Evolutionary conservation across 2,888 invertebrate genomes (phyloP).

Genomic region (Nomada goodeniana): DNA sequence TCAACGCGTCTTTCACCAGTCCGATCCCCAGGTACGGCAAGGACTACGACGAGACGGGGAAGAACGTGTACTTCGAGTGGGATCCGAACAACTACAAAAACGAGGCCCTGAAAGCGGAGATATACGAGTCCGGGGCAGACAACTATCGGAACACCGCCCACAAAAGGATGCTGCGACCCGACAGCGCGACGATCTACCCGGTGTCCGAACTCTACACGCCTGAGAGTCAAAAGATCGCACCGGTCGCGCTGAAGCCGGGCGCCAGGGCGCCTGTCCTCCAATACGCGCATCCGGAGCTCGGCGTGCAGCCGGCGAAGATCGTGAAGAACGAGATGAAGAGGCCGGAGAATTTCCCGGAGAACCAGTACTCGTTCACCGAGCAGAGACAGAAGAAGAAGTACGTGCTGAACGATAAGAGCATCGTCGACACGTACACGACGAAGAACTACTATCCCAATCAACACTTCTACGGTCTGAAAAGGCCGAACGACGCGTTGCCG

Average conservation of each 20-base stretch:
- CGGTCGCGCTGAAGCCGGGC: conserved; percentile 88
- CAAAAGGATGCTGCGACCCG: conserved; percentile 90
- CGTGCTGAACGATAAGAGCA: conserved; percentile 79
- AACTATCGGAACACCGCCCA: conserved; percentile 87
- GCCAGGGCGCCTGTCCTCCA: conserved; percentile 91
- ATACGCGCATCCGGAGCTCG: conserved; percentile 92
- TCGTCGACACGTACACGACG: conserved; percentile 78
- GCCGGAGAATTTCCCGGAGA: conserved; percentile 77
- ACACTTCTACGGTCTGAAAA: conserved; percentile 86
- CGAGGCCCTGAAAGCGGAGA: conserved; percentile 77
- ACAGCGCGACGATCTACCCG: conserved; percentile 86
- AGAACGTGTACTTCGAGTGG: conserved; percentile 81
- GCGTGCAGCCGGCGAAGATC: conserved; percentile 90
- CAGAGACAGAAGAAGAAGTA: conserved; percentile 82
- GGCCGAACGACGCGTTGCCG: conserved; percentile 87
- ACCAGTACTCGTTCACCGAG: conserved; percentile 76
- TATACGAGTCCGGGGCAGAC: conserved; percentile 78
- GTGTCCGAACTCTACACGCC: conserved; percentile 88
- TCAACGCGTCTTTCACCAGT: neutral
- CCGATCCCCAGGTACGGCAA: conserved; percentile 75
- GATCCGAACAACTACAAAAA: conserved; percentile 78
- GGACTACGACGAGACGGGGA: conserved; percentile 72
- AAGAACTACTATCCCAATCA: conserved; percentile 81
- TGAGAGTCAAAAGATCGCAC: conserved; percentile 86
- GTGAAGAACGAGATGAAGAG: conserved; percentile 79